Percentiles rank a stretch among this genome's conserved stretches.
These are phyloP conservation scores for Smittia sp. DNA, from an alignment of 2,888 invertebrate species.

Conservation along the genomic window DNA sequence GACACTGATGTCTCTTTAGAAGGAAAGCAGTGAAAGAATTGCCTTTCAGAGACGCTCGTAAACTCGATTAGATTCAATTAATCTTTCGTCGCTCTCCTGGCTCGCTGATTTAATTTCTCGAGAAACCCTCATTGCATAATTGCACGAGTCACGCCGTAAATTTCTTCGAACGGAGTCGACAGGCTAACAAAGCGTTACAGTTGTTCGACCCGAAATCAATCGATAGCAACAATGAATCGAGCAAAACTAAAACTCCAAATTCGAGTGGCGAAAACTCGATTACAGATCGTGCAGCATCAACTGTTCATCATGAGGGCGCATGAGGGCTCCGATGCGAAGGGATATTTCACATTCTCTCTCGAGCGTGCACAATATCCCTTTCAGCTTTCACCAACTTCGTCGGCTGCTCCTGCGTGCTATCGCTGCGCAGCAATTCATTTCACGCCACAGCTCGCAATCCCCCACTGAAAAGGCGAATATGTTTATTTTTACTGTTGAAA, in stretches of 20 bases:
- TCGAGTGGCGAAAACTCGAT: background rate
- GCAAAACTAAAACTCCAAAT: no score
- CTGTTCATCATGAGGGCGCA: background rate
- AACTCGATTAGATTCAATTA: no score
- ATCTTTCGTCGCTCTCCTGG: no score
- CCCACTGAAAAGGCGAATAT: background rate
- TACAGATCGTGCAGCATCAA: background rate
- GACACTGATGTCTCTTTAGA: background rate
- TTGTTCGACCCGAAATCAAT: no score
- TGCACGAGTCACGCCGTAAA: no score
- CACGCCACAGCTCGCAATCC: background rate
- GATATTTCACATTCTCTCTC: background rate
- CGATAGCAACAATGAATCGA: no score
- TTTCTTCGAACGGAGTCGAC: no score
- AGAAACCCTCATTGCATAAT: no score
- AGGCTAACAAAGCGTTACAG: no score
- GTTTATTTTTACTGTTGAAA: conserved; percentile 6
- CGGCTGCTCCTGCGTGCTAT: conserved; percentile 35
- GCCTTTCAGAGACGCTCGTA: no score
- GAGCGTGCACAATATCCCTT: conserved; percentile 5
- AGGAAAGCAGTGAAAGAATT: no score
- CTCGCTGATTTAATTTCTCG: no score
- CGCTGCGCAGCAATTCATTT: background rate
- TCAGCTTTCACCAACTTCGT: background rate
- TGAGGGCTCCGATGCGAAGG: background rate